A percentile compares a stretch with the other conserved stretches of the same genome.
These are phyloP conservation scores for Rugalucina vietnamica DNA, from an alignment of 2,888 invertebrate species.

Conservation along the genomic window DNA sequence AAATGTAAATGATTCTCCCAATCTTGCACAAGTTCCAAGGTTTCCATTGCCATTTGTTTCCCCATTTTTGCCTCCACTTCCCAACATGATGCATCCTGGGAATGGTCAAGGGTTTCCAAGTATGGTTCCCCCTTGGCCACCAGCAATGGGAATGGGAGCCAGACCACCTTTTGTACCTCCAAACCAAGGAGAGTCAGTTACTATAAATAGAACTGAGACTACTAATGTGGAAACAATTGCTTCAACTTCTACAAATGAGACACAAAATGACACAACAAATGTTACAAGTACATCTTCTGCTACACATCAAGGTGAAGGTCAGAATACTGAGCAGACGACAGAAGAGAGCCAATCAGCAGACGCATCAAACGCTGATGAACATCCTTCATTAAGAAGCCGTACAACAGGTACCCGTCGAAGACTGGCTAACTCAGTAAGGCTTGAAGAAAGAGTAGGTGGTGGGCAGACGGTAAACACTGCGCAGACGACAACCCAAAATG, in stretches of 20 bases:
- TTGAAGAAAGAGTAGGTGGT: not conserved
- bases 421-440: slow-evolving; percentile 14
- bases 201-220: not conserved
- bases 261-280: not conserved
- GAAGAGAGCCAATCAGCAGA: not conserved
- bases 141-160: not conserved
- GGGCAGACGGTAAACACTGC: not conserved
- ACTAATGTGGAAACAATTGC: not conserved
- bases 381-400: not conserved
- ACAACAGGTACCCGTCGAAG: slow-evolving; percentile 37
- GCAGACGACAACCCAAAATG: not conserved
- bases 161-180: slow-evolving; percentile 27
- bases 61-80: slow-evolving; percentile 51
- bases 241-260: not conserved
- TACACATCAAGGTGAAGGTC: not conserved
- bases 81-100: slow-evolving; percentile 40
- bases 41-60: slow-evolving; percentile 60
- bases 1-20: not conserved
- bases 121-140: slow-evolving; percentile 41
- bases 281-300: not conserved
- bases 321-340: not conserved
- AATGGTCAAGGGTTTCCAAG: slow-evolving; percentile 18
- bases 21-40: slow-evolving; percentile 41
- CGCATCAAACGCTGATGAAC: not conserved
- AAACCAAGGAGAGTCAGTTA: slow-evolving; percentile 7